Percentiles rank a stretch among this genome's conserved stretches.
phyloP scores from a whole-genome alignment of 1,140 invertebrate species.

The Triops cancriformis region DNA sequence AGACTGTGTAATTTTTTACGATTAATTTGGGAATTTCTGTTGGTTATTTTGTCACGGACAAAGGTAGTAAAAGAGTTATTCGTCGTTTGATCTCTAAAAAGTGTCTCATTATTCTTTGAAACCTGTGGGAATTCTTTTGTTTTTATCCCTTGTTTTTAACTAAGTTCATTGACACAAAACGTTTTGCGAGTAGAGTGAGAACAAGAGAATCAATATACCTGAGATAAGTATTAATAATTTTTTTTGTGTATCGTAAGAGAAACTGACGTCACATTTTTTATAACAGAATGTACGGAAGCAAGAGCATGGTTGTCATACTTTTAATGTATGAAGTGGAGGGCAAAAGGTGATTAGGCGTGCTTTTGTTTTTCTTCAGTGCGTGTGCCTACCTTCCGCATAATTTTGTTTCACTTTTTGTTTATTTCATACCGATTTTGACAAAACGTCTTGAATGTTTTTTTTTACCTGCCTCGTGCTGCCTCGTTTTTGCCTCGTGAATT shows the following conservation, averaged over 20 bases:
- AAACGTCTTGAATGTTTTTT: not conserved
- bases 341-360: not conserved
- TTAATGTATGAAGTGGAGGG: not conserved
- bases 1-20: not conserved
- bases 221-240: not conserved
- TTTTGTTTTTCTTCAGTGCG: not conserved
- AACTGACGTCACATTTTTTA: not conserved
- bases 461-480: not conserved
- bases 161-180: not conserved
- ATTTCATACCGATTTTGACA: not conserved
- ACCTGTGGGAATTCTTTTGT: not conserved
- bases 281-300: too few relatives aligned
- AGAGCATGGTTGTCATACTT: too few relatives aligned
- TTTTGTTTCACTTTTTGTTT: not conserved
- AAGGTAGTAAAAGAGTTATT: not conserved
- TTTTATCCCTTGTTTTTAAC: not conserved
- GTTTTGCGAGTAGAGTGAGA: not conserved
- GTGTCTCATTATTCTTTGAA: not conserved
- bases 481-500: not conserved
- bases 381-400: not conserved
- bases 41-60: not conserved
- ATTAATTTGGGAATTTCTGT: not conserved
- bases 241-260: not conserved
- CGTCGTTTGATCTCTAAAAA: constrained; percentile 6
- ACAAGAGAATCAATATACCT: not conserved